These are phyloP conservation scores for Sinocyclocheilus anophthalmus DNA, from an alignment of 2,113 vertebrate species.

Conservation along the genomic window DNA sequence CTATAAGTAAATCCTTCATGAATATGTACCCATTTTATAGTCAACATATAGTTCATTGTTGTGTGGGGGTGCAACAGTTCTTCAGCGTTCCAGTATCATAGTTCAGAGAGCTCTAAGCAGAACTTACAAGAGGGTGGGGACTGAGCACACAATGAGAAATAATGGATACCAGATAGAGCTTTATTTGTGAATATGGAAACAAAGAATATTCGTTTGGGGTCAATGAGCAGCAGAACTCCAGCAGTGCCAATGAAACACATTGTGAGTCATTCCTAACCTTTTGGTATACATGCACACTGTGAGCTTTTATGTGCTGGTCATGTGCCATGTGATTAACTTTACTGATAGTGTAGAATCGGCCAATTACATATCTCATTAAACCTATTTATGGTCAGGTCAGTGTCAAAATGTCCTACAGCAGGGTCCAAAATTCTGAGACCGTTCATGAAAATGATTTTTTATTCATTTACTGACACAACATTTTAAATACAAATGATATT, in stretches of 20 bases:
- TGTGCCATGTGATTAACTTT: neutral
- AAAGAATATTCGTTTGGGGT: slow-evolving; percentile 10
- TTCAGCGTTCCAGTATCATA: slow-evolving; percentile 29
- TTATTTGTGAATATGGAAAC: slow-evolving; percentile 30
- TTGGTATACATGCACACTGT: neutral
- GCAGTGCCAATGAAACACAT: neutral
- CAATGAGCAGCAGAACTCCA: neutral
- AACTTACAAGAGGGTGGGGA: slow-evolving; percentile 34
- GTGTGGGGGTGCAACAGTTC: slow-evolving; percentile 17
- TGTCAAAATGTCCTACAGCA: neutral
- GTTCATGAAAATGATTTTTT: neutral
- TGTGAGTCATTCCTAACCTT: neutral
- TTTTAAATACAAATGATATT: neutral
- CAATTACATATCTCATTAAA: slow-evolving; percentile 1
- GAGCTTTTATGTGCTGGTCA: neutral
- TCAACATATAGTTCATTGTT: slow-evolving; percentile 30
- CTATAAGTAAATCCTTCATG: neutral
- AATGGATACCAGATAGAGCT: slow-evolving; percentile 31
- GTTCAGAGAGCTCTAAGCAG: slow-evolving; percentile 16
- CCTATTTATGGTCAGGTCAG: neutral
- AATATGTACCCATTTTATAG: neutral
- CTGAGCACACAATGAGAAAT: slow-evolving; percentile 29
- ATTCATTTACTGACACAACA: neutral
- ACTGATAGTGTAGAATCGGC: neutral
- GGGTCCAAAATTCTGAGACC: neutral